Percentiles rank a stretch among this genome's conserved stretches.
Conservation (phyloP, 2,797 vertebrate species). For the Notamacropus eugenii region DNA sequence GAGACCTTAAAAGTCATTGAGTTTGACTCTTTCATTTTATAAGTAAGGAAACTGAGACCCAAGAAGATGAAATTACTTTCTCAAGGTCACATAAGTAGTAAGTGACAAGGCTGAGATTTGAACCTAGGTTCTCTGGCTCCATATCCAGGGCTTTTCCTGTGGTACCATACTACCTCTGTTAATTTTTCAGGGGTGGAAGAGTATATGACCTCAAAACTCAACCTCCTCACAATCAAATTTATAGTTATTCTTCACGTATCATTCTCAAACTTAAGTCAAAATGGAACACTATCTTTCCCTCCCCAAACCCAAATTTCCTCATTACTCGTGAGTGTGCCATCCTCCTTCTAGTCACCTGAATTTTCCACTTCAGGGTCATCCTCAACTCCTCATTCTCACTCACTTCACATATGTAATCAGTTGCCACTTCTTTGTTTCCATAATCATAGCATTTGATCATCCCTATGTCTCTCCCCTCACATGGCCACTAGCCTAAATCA, state of each 20-base stretch:
- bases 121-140: neutral
- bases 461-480: neutral
- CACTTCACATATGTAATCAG: neutral
- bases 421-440: neutral
- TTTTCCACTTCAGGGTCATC: neutral
- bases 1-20: neutral
- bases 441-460: neutral
- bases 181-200: neutral
- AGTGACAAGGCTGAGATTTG: neutral
- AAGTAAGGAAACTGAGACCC: neutral
- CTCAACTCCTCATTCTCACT: neutral
- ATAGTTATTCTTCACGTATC: neutral
- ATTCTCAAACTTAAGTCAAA: neutral
- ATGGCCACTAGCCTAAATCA: neutral
- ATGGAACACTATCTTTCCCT: neutral
- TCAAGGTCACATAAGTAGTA: neutral
- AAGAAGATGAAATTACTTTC: neutral
- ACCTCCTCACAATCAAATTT: neutral
- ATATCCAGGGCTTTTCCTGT: neutral
- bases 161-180: neutral
- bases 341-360: neutral
- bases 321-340: neutral
- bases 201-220: neutral
- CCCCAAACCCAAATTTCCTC: neutral
- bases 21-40: neutral